These are phyloP conservation scores for Silurus asotus DNA, from an alignment of 2,113 vertebrate species.

Conservation along the genomic window DNA sequence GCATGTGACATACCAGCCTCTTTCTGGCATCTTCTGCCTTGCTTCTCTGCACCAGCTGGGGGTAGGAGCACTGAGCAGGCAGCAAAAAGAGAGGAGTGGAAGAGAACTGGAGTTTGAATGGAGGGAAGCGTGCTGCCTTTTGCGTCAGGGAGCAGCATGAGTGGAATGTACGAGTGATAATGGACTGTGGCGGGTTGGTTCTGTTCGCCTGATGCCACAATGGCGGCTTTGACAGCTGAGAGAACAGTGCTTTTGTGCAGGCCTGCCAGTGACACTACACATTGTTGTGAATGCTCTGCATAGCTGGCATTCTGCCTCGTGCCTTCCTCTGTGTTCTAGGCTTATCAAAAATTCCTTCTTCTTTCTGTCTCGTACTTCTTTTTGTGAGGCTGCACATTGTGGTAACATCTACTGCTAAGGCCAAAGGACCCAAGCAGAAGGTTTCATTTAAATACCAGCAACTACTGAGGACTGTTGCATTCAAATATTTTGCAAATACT, in stretches of 20 bases:
- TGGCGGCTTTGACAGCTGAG: constrained; percentile 89
- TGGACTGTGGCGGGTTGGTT: constrained; percentile 84
- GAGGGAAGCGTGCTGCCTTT: constrained; percentile 71
- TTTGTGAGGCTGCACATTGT: constrained; percentile 55
- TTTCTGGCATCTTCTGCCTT: constrained; percentile 61
- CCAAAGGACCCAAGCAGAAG: constrained; percentile 35
- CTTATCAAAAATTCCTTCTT: constrained; percentile 78
- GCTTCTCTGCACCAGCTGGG: constrained; percentile 66
- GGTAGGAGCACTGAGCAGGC: constrained; percentile 58
- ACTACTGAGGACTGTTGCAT: constrained; percentile 33
- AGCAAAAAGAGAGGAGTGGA: constrained; percentile 50
- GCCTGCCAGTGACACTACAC: constrained; percentile 81
- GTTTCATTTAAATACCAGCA: constrained; percentile 28
- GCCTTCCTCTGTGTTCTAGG: constrained; percentile 74
- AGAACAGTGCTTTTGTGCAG: constrained; percentile 92
- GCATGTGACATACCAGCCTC: constrained; percentile 64
- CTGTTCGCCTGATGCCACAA: constrained; percentile 84
- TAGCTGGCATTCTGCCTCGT: constrained; percentile 87
- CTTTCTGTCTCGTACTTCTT: constrained; percentile 69
- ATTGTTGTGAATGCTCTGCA: constrained; percentile 95
- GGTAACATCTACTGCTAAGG: constrained; percentile 40
- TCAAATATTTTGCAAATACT: constrained; percentile 27
- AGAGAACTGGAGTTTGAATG: constrained; percentile 56
- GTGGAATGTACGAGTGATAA: constrained; percentile 94
- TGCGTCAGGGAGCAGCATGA: constrained; percentile 78